These are phyloP conservation scores for Mya arenaria DNA, from an alignment of 1,140 invertebrate genomes.

Conservation along the genomic window DNA sequence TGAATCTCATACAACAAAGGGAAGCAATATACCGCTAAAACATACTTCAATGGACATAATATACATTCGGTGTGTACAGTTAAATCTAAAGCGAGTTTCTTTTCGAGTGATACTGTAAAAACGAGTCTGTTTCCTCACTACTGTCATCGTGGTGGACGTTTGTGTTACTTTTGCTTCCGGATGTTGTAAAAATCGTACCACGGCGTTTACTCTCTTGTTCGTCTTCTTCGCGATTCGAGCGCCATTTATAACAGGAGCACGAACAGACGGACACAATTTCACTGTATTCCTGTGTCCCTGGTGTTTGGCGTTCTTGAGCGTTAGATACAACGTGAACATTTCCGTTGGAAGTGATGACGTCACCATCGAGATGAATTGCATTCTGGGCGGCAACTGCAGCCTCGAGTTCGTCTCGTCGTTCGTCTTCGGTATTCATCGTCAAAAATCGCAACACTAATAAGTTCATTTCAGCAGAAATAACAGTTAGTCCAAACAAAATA, in stretches of 20 bases:
- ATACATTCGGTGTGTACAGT: too few relatives aligned
- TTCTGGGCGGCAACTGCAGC: conserved; percentile 88
- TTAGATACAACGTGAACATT: conserved; percentile 79
- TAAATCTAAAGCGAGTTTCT: not conserved
- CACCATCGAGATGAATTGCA: conserved; percentile 93
- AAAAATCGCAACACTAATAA: conserved; percentile 98
- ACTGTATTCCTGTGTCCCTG: conserved; percentile 78
- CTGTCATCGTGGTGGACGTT: not conserved
- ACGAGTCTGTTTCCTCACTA: not conserved
- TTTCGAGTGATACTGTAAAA: not conserved
- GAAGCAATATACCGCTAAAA: too few relatives aligned
- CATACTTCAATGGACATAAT: too few relatives aligned
- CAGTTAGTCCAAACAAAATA: conserved; percentile 99
- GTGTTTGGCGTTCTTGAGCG: conserved; percentile 73
- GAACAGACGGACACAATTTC: conserved; percentile 90
- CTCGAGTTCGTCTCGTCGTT: conserved; percentile 93
- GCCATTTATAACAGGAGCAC: conserved; percentile 87
- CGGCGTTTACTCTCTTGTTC: not conserved
- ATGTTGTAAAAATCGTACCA: not conserved
- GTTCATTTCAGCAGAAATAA: conserved; percentile 99
- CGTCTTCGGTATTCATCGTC: conserved; percentile 98
- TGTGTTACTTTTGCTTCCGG: not conserved
- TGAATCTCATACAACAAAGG: too few relatives aligned
- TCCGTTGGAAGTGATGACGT: conserved; percentile 90
- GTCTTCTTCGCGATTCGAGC: conserved; percentile 78